Conservation (phyloP, 2,888 invertebrate genomes). For the Ormyrus rosae region DNA sequence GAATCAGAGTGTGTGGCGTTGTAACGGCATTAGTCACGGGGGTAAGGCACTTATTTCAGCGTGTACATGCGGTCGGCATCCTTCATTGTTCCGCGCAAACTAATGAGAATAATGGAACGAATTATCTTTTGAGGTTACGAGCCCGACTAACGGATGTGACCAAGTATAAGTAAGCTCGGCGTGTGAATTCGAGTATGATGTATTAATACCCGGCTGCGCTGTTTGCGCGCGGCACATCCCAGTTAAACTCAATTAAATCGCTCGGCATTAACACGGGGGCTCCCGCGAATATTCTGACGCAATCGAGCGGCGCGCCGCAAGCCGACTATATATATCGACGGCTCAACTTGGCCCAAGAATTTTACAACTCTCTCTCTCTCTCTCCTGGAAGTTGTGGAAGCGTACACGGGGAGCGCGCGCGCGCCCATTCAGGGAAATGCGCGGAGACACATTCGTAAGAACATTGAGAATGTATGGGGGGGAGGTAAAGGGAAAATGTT, state of each 20-base stretch:
- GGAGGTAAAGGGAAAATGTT: background rate
- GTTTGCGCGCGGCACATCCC: background rate
- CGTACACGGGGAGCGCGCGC: no score
- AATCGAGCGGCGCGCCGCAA: no score
- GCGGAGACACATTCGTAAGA: no score
- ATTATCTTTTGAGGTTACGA: constrained; percentile 38
- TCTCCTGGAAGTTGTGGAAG: no score
- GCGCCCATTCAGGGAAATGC: no score
- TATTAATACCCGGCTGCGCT: background rate
- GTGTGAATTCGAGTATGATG: constrained; percentile 23
- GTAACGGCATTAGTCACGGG: background rate
- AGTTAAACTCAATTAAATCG: constrained; percentile 41
- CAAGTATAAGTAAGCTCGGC: background rate
- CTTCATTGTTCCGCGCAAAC: constrained; percentile 35
- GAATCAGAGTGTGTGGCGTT: background rate
- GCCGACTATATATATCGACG: no score
- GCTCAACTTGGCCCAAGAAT: no score
- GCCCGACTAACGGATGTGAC: constrained; percentile 37
- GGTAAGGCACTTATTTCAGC: constrained; percentile 33
- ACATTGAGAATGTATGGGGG: no score
- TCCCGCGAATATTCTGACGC: no score
- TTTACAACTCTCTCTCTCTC: no score
- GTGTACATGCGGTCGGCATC: constrained; percentile 38
- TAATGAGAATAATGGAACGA: constrained; percentile 46
- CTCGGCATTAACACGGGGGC: constrained; percentile 3